Base-by-base conservation (phyloP, 2,888 invertebrate genomes). In the Epiblema foenella region DNA sequence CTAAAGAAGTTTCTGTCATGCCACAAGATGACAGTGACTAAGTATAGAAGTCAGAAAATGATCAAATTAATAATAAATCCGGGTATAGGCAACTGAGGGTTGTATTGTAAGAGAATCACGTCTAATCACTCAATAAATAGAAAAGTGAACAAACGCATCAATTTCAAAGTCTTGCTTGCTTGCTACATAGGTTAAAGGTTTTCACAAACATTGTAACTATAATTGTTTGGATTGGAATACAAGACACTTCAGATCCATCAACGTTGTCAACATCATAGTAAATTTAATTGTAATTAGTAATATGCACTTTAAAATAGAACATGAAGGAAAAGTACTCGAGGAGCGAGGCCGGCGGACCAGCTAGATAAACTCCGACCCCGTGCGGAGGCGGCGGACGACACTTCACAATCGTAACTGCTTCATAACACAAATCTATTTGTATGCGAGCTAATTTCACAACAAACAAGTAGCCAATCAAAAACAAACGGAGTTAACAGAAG, bases 251-350 rank as follows among this genome's bases (percentile, higher is more conserved):
- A 51, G 63, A 39, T 64, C 20, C 17, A 56, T 65, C 56, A 56
- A 37, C 12, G 62, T 49, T 66, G 67, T 67, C 46, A 33, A 54
- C 51, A 52, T 37, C 46, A 49, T 66, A 71, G 56, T 67, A 39
- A 51, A 37, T 76, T 79, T 76, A 78, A 80, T 80, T 77, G 74
- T 76, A 78, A 81, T 79, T 78, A 79, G 79, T 80, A 77, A 64
- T 65, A 37, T 29, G 33, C 49, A 52, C 49, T 67, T 84, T 87
- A 84, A 86, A 88, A 85, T 88, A 89, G 87, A 89, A 79, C 86
- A 83, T 86, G 83, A 83, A 86, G 90, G 90, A 91, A 91, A 91
- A 89, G 83, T 89, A 90, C 89, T 77, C 78, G 78, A n/a, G 17
- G 68, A 52, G 12, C 58, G 70, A 60, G 59, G 66, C 77, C 77